Evolutionary conservation across 2,797 vertebrate genomes (phyloP), one percentile per base, ranked within the genome.

Genomic region (Lithobates pipiens): DNA sequence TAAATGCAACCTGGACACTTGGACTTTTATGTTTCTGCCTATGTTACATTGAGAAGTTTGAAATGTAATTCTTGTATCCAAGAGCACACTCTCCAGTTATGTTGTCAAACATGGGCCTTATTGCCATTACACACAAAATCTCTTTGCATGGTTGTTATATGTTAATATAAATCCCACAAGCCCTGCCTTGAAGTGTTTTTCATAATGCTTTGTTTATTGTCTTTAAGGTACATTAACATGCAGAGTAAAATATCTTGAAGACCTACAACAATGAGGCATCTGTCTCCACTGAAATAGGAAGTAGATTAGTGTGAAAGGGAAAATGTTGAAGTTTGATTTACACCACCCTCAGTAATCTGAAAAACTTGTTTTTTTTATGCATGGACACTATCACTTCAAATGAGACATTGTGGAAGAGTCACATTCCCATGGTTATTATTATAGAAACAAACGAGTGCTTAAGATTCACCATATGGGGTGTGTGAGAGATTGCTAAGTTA

Each of bases 401-500:
- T n/a, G 54, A 80, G 63, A 76, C 29, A 25, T 75, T 54, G 71
- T 70, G 72, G 76, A 57, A 77, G 65, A 75, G 54, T 65, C 84
- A 76, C 77, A 85, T 85, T 85, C 77, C 77, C 77, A 68, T 69
- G 61, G 71, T 39, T 42, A n/a, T 75, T 39, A 76, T 85, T 80
- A 15, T 21, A 72, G 69, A 73, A 74, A 85, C 76, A 25, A 71
- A 46, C 54, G 82, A 67, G 61, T 34, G 23, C 36, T 11, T 72
- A 46, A 77, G 39, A 77, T 78, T 65, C 76, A 68, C 69, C 34
- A 13, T 67, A 73, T 32, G 69, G 82, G 83, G 76, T 63, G 69
- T 80, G 84, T 80, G 21, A 27, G 44, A 61, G 34, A 76, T 85
- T 80, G 77, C 77, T 69, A 80, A 85, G 83, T 74, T 74, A 85